These are phyloP conservation scores for Cephalopterus ornatus DNA, from an alignment of 2,113 vertebrate genomes.

Conservation along the genomic window DNA sequence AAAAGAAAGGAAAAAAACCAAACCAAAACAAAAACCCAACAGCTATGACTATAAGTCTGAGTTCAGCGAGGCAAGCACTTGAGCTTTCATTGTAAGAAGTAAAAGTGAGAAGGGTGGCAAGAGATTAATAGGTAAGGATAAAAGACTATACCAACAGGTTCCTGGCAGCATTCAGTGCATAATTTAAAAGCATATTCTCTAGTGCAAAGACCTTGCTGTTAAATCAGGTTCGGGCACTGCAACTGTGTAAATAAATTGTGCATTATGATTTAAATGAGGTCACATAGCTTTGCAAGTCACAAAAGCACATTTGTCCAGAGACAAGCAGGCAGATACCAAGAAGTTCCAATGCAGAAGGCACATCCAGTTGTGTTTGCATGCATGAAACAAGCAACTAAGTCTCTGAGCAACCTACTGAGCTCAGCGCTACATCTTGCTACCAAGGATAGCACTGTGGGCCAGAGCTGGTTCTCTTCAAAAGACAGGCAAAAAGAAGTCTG, in stretches of 20 bases:
- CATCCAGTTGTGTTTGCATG: not conserved
- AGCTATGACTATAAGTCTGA: not conserved
- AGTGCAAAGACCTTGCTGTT: not conserved
- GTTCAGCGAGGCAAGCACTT: not conserved
- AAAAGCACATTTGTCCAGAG: not conserved
- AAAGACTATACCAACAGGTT: not conserved
- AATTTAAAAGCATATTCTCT: not conserved
- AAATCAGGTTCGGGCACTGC: not conserved
- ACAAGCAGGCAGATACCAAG: not conserved
- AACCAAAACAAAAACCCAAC: not conserved
- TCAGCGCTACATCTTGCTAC: not conserved
- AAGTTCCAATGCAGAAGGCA: not conserved
- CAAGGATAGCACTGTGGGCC: not conserved
- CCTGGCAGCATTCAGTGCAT: not conserved
- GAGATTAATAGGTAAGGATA: not conserved
- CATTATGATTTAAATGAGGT: not conserved
- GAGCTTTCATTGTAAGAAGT: not conserved
- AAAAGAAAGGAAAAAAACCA: fast-evolving
- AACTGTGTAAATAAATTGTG: not conserved
- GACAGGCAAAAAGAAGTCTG: not conserved
- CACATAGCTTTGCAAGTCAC: not conserved
- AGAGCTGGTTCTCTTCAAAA: not conserved
- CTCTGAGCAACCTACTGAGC: not conserved
- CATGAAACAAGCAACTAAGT: not conserved
- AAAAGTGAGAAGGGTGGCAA: not conserved